Evolutionary conservation across 2,888 invertebrate species (phyloP), one percentile per base, ranked within the genome.

Genomic region (Bhutanitis thaidina): DNA sequence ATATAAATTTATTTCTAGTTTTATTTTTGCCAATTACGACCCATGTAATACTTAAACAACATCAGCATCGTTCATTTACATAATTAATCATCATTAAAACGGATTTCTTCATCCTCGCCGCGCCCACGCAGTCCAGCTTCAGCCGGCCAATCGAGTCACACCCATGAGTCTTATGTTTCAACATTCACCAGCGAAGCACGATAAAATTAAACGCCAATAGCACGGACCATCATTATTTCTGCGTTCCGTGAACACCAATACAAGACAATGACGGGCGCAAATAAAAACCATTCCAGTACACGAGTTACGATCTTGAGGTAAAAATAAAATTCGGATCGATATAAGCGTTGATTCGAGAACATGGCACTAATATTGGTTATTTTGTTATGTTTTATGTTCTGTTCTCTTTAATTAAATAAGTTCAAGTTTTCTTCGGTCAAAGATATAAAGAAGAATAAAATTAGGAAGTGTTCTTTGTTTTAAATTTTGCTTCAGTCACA

Each of bases 211-310:
- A 40, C 27, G 14, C 30, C 27, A 41, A 41, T 29, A 41, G 58
- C 51, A 58, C 57, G 58, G 60, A 53, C 60, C 58, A 64, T 65
- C 56, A 69, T 69, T 70, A 72, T 69, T 70, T 73, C 65, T 64
- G 60, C 61, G 70, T 65, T 66, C 61, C 49, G 60, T 55, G 59
- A 64, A 54, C 51, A 3, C 27, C 4, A 8, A 8, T 27, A 27
- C 27, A 27, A 38, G 50, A 44, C 52, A 52, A 20, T 15, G 49
- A 14, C 36, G 46, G 40, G 41, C 46, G 27, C 47, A 51, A 43
- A 41, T 39, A 50, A 55, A 15, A 30, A 27, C n/a, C 8, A 27
- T 8, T 27, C 8, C 20, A 5, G 20, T 20, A 20, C 20, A 5
- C 20, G 20, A 20, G 5, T 20, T 20, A 20, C 5, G 3, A 20